Conservation (phyloP, 2,888 invertebrate genomes). For the Leptodirus hochenwartii region DNA sequence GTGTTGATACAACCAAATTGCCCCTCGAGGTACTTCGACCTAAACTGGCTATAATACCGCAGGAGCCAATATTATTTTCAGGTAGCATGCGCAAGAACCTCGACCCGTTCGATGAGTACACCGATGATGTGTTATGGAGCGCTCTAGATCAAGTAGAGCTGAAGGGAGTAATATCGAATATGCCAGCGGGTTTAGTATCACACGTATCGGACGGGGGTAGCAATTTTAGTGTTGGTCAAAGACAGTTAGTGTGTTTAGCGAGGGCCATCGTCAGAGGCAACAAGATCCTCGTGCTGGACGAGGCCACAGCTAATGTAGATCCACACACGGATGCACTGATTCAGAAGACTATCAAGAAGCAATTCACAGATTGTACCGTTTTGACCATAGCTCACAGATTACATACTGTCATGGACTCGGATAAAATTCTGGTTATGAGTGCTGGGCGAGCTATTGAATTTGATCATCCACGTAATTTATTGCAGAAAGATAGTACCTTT, state of each 20-base stretch:
- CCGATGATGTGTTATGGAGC: constrained; percentile 32
- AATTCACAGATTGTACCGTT: constrained; percentile 55
- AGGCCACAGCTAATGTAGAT: constrained; percentile 65
- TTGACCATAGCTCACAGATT: constrained; percentile 64
- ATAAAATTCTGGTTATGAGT: constrained; percentile 58
- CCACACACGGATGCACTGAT: constrained; percentile 53
- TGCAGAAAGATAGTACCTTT: too few species aligned
- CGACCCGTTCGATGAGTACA: constrained; percentile 68
- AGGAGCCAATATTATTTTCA: constrained; percentile 71
- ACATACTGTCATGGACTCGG: constrained; percentile 67
- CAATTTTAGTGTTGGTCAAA: constrained; percentile 25
- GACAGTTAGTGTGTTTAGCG: constrained; percentile 48
- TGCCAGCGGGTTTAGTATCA: too few species aligned
- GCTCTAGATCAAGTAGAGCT: not conserved
- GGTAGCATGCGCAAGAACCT: constrained; percentile 73
- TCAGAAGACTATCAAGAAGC: constrained; percentile 49
- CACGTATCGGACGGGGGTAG: constrained; percentile 37
- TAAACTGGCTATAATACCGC: constrained; percentile 65
- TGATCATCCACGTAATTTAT: constrained; percentile 49
- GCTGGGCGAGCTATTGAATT: constrained; percentile 53
- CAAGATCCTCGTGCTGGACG: constrained; percentile 26
- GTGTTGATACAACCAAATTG: constrained; percentile 29
- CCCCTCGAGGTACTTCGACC: constrained; percentile 55
- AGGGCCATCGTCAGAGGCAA: constrained; percentile 31
- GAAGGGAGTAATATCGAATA: constrained; percentile 26